These are phyloP conservation scores for Kryptopterus vitreolus DNA, from an alignment of 2,797 vertebrate genomes.

Conservation along the genomic window DNA sequence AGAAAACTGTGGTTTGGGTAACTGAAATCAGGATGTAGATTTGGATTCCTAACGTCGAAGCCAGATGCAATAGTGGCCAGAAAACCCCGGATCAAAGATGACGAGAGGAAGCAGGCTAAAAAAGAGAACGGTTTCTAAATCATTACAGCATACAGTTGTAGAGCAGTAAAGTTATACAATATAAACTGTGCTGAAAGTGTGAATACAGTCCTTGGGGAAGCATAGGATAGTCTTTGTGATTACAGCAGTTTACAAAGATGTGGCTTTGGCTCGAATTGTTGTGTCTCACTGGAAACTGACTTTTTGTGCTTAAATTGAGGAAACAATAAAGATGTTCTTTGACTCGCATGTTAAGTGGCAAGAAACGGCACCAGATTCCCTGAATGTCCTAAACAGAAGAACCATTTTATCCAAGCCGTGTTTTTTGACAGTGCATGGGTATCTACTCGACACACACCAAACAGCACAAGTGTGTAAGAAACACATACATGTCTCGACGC, in stretches of 20 bases:
- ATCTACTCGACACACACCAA: conserved; percentile 1
- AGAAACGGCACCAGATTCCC: background rate
- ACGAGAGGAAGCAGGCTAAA: background rate
- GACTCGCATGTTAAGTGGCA: background rate
- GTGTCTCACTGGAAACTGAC: background rate
- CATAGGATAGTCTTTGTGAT: background rate
- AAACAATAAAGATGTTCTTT: background rate
- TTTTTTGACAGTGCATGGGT: conserved; percentile 17
- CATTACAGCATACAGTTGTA: background rate
- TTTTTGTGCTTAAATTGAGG: conserved; percentile 3
- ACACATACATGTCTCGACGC: conserved; percentile 16
- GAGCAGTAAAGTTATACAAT: background rate
- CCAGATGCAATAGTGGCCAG: background rate
- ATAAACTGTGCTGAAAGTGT: background rate
- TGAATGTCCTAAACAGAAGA: background rate
- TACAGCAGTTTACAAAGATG: background rate
- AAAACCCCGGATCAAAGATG: background rate
- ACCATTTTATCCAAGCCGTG: too few relatives aligned
- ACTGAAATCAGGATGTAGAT: conserved; percentile 2
- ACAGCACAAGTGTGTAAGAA: conserved; percentile 19
- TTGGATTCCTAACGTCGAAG: background rate
- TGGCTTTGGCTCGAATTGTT: background rate
- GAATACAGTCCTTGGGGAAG: background rate
- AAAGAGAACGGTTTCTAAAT: background rate
- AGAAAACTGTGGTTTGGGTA: background rate